A percentile compares a stretch with the other conserved stretches of the same genome.
Evolutionary conservation across 1,140 invertebrate species (phyloP).

Genomic region (Lepidostoma basale): DNA sequence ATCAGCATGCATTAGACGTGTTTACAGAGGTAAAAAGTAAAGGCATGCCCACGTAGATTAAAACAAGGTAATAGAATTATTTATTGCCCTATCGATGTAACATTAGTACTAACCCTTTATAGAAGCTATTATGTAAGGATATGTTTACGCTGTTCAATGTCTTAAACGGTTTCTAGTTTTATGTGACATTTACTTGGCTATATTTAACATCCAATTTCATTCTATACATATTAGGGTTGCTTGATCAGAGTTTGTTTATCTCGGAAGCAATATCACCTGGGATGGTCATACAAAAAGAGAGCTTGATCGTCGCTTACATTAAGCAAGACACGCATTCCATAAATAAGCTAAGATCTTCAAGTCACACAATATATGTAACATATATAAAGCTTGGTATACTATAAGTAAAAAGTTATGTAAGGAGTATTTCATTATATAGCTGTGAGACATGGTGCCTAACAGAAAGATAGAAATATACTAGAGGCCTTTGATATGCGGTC

Average conservation of each 20-base stretch:
- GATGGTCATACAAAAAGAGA: too few species aligned
- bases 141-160: not conserved
- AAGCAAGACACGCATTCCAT: too few species aligned
- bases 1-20: not conserved
- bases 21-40: not conserved
- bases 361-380: too few species aligned
- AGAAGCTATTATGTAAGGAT: not conserved
- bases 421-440: too few species aligned
- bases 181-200: slow-evolving; percentile 8
- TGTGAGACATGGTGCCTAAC: too few species aligned
- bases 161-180: slow-evolving; percentile 21
- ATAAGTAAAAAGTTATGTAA: too few species aligned
- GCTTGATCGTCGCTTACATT: too few species aligned
- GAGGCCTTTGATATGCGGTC: too few species aligned
- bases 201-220: slow-evolving; percentile 7
- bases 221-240: not conserved
- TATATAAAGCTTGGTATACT: too few species aligned
- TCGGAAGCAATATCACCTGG: too few species aligned
- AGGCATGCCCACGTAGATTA: not conserved
- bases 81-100: not conserved
- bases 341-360: too few species aligned
- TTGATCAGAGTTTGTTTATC: not conserved
- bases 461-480: too few species aligned
- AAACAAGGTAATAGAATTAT: not conserved
- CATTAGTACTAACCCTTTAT: not conserved